These are phyloP conservation scores for Meteorus sp. DNA, from an alignment of 1,140 invertebrate genomes.

Conservation along the genomic window DNA sequence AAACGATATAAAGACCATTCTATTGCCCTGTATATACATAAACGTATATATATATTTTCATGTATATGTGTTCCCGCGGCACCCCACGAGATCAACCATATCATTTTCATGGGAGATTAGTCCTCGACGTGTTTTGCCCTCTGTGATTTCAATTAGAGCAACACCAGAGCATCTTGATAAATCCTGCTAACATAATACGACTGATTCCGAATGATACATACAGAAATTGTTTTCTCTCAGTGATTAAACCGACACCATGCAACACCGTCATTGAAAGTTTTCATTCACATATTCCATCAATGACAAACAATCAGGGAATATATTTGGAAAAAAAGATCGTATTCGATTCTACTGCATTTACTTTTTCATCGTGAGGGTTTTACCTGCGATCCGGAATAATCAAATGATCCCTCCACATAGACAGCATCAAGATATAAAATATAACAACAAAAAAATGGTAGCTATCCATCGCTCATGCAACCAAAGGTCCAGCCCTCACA, in stretches of 20 bases:
- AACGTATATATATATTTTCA: not conserved
- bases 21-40: slow-evolving; percentile 32
- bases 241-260: no score
- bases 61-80: slow-evolving; percentile 22
- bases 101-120: slow-evolving; percentile 57
- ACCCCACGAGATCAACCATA: slow-evolving; percentile 53
- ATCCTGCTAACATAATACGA: not conserved
- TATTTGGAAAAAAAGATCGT: no score
- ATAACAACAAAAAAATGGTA: slow-evolving; percentile 10
- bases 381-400: slow-evolving; percentile 15
- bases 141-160: slow-evolving; percentile 55
- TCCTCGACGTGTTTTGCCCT: slow-evolving; percentile 27
- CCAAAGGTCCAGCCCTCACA: not conserved
- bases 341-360: slow-evolving; percentile 6
- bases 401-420: slow-evolving; percentile 1
- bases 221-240: not conserved
- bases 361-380: not conserved
- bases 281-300: no score
- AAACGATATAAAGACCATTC: slow-evolving; percentile 52
- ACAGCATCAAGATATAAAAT: not conserved
- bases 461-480: slow-evolving; percentile 16
- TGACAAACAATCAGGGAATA: no score
- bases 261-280: no score
- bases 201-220: not conserved
- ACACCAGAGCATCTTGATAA: not conserved